phyloP scores from a whole-genome alignment of 2,113 vertebrate genomes.

The Epinephelus moara region DNA sequence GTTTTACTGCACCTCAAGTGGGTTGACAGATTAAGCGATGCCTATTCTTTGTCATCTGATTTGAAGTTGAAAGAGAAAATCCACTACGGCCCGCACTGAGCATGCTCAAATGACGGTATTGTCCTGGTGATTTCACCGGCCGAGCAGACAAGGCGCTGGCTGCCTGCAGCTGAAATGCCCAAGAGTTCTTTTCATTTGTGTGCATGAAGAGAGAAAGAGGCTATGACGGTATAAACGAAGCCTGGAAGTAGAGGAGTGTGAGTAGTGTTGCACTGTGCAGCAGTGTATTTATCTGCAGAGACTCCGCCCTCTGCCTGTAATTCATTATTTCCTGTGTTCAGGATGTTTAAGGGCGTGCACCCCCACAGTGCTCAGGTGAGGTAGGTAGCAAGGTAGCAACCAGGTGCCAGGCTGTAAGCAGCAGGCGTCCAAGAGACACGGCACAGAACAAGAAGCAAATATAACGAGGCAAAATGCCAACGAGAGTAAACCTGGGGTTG shows the following conservation, averaged over 20 bases:
- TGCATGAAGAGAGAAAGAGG: constrained; percentile 5
- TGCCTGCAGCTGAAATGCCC: constrained; percentile 23
- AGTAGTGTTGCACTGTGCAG: background rate
- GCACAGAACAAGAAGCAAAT: too few relatives aligned
- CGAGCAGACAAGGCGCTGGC: constrained; percentile 14
- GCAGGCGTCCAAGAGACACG: too few relatives aligned
- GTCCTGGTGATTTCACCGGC: constrained; percentile 2
- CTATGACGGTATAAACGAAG: constrained; percentile 13
- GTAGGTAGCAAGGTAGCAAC: too few relatives aligned
- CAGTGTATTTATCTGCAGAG: too few relatives aligned
- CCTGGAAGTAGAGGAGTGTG: constrained; percentile 7
- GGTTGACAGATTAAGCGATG: constrained; percentile 68
- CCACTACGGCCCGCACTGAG: constrained; percentile 3
- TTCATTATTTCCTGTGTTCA: too few relatives aligned
- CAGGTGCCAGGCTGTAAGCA: too few relatives aligned
- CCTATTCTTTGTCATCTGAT: constrained; percentile 56
- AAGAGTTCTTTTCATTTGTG: constrained; percentile 33
- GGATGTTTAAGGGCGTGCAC: too few relatives aligned
- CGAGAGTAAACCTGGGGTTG: too few relatives aligned
- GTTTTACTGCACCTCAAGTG: constrained; percentile 52
- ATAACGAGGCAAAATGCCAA: too few relatives aligned
- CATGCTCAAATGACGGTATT: constrained; percentile 29
- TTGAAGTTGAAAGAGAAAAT: constrained; percentile 57
- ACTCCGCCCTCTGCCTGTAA: too few relatives aligned
- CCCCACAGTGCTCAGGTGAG: too few relatives aligned